Evolutionary conservation across 2,113 vertebrate genomes (phyloP), one percentile per base, ranked within the genome.

Genomic region (Rhinolophus ferrumequinum): DNA sequence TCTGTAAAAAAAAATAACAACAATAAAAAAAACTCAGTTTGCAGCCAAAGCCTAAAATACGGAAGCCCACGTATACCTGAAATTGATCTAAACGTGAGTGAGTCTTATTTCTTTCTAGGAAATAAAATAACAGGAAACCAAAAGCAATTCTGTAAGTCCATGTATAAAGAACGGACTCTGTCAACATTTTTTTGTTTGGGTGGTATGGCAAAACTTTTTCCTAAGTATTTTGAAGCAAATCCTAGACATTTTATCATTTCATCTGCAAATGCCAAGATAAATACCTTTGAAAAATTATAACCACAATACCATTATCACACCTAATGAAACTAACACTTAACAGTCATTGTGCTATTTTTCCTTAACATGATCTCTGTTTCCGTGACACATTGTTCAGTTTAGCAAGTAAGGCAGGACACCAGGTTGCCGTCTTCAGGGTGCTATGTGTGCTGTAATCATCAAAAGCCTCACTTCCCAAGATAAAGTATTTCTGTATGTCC

Each of bases 31-130:
- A 41, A 24, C n/a, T 6, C 11, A 41, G 7, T 44, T 88, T 64
- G 8, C 0, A 47, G 16, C 56, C 38, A 69, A 80, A n/a, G 4
- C 35, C 47, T 64, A 60, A 81, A 88, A 60, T 44, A 44, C 18
- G 21, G 35, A 90, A 18, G 12, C 50, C 16, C 26, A 50, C 38
- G 8, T 38, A 12, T n/a, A 73, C 44, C 8, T 83, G 13, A 77
- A 62, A 75, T 85, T 82, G 8, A 41, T 58, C 62, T 77, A n/a
- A 60, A 38, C 47, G 3, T n/a, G 24, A 67, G 15, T 50, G n/a
- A 44, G 6, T 66, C 24, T 69, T 90, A 8, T 64, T 96, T 88
- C 26, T 91, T 96, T 13, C 33, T 47, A 82, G 44, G 93, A 95
- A 88, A 58, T 85, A 50, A 91, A 79, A 67, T 54, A 14, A 85